These are phyloP conservation scores for Lagria hirta DNA, from an alignment of 2,888 invertebrate species.

Conservation along the genomic window DNA sequence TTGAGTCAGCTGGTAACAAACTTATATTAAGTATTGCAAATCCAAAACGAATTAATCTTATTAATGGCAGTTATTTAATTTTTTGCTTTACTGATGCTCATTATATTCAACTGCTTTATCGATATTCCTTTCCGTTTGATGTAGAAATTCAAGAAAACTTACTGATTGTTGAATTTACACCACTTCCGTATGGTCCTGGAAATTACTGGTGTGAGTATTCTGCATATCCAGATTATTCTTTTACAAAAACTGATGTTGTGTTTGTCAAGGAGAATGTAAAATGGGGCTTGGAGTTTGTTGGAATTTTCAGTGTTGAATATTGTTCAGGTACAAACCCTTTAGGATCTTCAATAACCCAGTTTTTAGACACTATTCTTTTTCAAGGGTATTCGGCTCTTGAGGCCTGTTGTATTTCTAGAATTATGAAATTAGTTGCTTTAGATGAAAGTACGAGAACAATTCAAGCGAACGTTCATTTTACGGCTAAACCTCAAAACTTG, in stretches of 20 bases:
- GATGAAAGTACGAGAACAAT: neutral
- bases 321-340: slow-evolving; percentile 1
- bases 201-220: slow-evolving; percentile 1
- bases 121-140: no score
- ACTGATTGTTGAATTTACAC: neutral
- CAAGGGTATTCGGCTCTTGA: no score
- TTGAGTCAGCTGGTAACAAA: no score
- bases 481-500: no score
- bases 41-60: no score
- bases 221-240: neutral
- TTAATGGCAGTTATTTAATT: no score
- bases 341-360: neutral
- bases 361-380: neutral
- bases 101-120: neutral
- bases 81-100: slow-evolving; percentile 4
- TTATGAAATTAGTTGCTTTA: slow-evolving; percentile 1
- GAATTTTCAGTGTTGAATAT: neutral
- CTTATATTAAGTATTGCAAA: no score
- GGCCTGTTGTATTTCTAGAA: neutral
- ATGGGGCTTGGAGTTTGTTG: slow-evolving; percentile 2
- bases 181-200: neutral
- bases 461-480: slow-evolving; percentile 2
- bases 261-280: neutral
- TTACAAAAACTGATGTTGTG: neutral
- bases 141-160: neutral